Conservation (phyloP, 2,888 invertebrate genomes). For the Sisyra terminalis region DNA sequence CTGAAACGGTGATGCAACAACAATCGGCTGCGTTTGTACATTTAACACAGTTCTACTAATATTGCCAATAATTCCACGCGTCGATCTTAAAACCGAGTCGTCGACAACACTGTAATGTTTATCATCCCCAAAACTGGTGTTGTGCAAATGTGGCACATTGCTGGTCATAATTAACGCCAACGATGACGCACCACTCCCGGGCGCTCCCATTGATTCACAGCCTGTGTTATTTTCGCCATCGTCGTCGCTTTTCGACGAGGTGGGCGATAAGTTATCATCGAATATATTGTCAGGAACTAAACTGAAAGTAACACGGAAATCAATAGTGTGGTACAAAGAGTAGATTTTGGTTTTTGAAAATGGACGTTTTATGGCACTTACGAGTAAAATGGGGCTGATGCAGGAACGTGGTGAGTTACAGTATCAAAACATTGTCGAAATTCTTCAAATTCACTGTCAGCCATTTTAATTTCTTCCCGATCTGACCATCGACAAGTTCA, state of each 20-base stretch:
- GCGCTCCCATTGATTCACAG: constrained; percentile 5
- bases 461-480: constrained; percentile 45
- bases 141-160: too few species aligned
- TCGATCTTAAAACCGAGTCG: too few species aligned
- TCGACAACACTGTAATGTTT: too few species aligned
- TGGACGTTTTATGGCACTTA: constrained; percentile 35
- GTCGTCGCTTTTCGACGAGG: constrained; percentile 59
- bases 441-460: constrained; percentile 87
- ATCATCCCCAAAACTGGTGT: too few species aligned
- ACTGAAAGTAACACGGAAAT: constrained; percentile 28
- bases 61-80: too few species aligned
- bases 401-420: constrained; percentile 60
- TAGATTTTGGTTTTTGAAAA: not conserved
- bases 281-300: constrained; percentile 63
- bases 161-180: not conserved
- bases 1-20: constrained; percentile 7
- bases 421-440: constrained; percentile 75
- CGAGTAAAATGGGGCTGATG: constrained; percentile 76
- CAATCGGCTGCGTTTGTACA: too few species aligned
- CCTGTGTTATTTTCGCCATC: constrained; percentile 19
- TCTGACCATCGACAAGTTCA: not conserved
- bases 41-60: too few species aligned
- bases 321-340: not conserved
- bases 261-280: constrained; percentile 65
- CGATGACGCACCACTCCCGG: constrained; percentile 8